Evolutionary conservation across 2,888 invertebrate species (phyloP), one percentile per base, ranked within the genome.

Genomic region (Strigamia crassipes): DNA sequence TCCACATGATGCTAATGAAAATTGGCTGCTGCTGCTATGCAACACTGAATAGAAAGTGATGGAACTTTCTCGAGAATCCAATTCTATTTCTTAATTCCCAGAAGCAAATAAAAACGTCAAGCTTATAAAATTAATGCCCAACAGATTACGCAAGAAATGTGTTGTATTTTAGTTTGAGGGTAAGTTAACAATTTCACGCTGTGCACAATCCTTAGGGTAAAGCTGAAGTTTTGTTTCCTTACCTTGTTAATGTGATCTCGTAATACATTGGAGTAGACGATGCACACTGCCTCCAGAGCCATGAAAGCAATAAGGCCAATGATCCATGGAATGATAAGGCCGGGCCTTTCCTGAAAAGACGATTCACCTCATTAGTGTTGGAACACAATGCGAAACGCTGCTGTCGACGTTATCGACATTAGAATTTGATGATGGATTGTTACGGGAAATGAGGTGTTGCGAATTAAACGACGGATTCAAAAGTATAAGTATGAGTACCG

Each of bases 171-270:
- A 34, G 4, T 5, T 6, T 34, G 34, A 34, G 34, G 34, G 34
- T 34, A 6, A 34, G 34, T n/a, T 51, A 51, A 4, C 13, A 51
- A n/a, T 51, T 77, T 15, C 77, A 51, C 9, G 21, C 13, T 79
- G 3, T 34, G 34, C 79, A 41, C 13, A 21, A 38, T 13, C 13
- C 5, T 4, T 4, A 23, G 41, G 18, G 12, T n/a, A 18, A 51
- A 27, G 81, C 21, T 34, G 34, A 34, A 78, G n/a, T 61, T 61
- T 61, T 56, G 10, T 61, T 18, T 34, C 87, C 90, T 91, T 88
- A 93, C 94, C 90, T 92, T 92, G 89, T 94, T 94, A 84, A 94
- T 93, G 88, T 94, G 94, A 89, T 94, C 94, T 88, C 94, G 91
- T 84, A 94, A 90, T 83, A 94, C 93, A 89, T 94, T 94, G 83